Conservation (phyloP, 2,113 vertebrate genomes). For the Lichenostomus cassidix region DNA sequence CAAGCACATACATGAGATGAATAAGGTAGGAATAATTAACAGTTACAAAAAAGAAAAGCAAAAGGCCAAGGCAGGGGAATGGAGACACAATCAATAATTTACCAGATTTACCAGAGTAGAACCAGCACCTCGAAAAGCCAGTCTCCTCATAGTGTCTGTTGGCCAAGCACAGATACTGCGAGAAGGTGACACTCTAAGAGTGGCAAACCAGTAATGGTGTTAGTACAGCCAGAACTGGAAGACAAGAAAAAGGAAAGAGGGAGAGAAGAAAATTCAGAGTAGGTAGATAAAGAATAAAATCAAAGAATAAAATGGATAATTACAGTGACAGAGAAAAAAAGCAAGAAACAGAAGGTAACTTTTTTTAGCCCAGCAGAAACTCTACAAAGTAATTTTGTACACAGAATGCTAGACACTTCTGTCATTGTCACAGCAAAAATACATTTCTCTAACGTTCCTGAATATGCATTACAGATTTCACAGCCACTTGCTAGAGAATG, state of each 20-base stretch:
- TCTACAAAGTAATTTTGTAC: background rate
- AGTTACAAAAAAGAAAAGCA: constrained; percentile 31
- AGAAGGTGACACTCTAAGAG: constrained; percentile 72
- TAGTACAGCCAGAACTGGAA: constrained; percentile 79
- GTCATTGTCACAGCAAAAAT: constrained; percentile 25
- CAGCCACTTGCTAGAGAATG: constrained; percentile 55
- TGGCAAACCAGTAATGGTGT: constrained; percentile 67
- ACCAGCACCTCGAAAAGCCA: constrained; percentile 85
- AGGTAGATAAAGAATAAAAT: constrained; percentile 41
- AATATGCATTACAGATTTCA: constrained; percentile 33
- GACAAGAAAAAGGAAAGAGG: constrained; percentile 70
- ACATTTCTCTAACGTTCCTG: constrained; percentile 8
- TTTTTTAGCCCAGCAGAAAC: constrained; percentile 31
- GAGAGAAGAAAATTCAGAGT: constrained; percentile 34
- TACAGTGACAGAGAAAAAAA: constrained; percentile 27
- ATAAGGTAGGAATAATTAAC: background rate
- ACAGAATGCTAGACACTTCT: constrained; percentile 15
- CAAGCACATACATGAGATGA: constrained; percentile 17
- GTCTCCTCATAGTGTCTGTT: constrained; percentile 79
- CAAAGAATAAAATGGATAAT: constrained; percentile 21
- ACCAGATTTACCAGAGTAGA: constrained; percentile 87
- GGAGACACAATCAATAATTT: constrained; percentile 75
- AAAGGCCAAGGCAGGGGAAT: constrained; percentile 18
- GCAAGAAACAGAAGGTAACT: constrained; percentile 33
- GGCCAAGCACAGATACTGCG: constrained; percentile 71